Percentiles rank a stretch among this genome's conserved stretches.
These are phyloP conservation scores for Drosophila parthenogenetica DNA, from an alignment of 2,888 invertebrate species.

Conservation along the genomic window DNA sequence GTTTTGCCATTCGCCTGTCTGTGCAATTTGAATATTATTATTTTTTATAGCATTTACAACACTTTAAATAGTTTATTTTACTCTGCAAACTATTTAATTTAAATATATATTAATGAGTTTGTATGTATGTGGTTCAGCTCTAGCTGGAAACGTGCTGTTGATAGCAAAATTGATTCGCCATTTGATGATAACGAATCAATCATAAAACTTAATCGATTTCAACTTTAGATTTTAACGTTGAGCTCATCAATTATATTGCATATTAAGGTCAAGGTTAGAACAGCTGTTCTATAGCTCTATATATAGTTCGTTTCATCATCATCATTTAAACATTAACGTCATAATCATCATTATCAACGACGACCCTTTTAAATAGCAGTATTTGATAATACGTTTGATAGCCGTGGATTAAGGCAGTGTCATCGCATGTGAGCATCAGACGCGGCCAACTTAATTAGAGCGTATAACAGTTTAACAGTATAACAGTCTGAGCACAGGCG, in stretches of 20 bases:
- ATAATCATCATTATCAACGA: conserved; percentile 2
- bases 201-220: conserved; percentile 17
- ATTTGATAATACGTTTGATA: conserved; percentile 5
- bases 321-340: not conserved
- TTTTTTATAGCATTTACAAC: conserved; percentile 5
- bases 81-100: not conserved
- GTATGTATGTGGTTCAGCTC: not conserved
- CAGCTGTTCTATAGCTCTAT: conserved; percentile 34
- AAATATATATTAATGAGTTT: conserved; percentile 17
- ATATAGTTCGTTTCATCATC: conserved; percentile 10
- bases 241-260: conserved; percentile 36
- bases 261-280: conserved; percentile 35
- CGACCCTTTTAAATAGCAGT: conserved; percentile 12
- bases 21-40: conserved; percentile 28
- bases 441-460: conserved; percentile 11
- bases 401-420: conserved; percentile 6
- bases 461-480: conserved; percentile 3
- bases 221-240: conserved; percentile 7
- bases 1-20: conserved; percentile 7
- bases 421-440: not conserved
- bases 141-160: conserved; percentile 9
- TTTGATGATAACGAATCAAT: conserved; percentile 10
- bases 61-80: conserved; percentile 21
- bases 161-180: not conserved
- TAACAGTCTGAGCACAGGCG: not conserved